Evolutionary conservation across 30 jellyfish, hydroid and myxozoan genomes (phyloP), one percentile per base, ranked within the genome.

Genomic region (Aurelia sp.): DNA sequence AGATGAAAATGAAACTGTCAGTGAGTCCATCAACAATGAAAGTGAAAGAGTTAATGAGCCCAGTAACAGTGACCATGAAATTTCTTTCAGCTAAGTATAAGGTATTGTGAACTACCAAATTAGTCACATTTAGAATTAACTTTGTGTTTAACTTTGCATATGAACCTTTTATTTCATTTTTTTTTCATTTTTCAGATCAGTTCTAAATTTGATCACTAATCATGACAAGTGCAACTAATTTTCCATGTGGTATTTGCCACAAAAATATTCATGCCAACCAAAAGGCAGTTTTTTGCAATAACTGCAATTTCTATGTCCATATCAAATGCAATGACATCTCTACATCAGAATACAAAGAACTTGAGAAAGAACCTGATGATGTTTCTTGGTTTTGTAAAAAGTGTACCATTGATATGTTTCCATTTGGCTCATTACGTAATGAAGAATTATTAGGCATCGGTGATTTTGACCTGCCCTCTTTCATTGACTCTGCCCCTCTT

Each of bases 221-320:
- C 13, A 51, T 27, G 68, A 62, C 75, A 16, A 78, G 18, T 61
- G 18, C 27, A 20, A 60, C 89, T 78, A 62, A 81, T 50, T 61
- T 12, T 64, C 57, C 91, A 40, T 81, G 84, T 81, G 91, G 74
- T 64, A 65, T 81, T 81, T 81, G 83, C 83, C 83, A 81, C 83
- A 81, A 81, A 81, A 81, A 81, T 81, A 58, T 81, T 33, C 83
- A n/a, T 20, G 51, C 52, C 78, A 78, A 76, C 75, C 76, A 61
- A 78, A 78, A 78, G 78, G 68, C 78, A 31, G 31, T 58, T 40
- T 62, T 60, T 60, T 78, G 88, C 19, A 35, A 62, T 62, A 61
- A 61, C 68, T 78, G 88, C 78, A 60, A 62, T 78, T 62, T 78
- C 62, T 78, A 62, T 47, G 51, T 61, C 48, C 88, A 78, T 20